Percentiles rank a stretch among this genome's conserved stretches.
phyloP scores from a whole-genome alignment of 64 coral and sea anemone genomes.

The Actinia equina region DNA sequence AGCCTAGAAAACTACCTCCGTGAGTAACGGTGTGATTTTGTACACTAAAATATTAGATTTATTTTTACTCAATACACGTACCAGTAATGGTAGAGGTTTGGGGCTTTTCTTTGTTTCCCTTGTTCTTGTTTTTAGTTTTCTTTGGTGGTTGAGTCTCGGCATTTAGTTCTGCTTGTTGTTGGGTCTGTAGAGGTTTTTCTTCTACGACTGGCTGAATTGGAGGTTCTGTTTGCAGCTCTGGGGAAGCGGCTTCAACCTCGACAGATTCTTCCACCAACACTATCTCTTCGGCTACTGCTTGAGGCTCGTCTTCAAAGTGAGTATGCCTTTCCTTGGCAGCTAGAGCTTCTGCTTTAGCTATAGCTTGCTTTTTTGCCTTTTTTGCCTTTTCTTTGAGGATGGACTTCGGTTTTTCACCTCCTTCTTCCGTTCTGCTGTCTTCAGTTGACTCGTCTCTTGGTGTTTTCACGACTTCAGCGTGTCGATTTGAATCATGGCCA shows the following conservation, averaged over 20 bases:
- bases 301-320: constrained; percentile 40
- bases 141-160: constrained; percentile 9
- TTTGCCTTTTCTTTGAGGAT: constrained; percentile 12
- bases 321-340: constrained; percentile 3
- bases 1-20: background rate
- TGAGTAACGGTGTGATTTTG: background rate
- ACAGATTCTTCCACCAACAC: constrained; percentile 3
- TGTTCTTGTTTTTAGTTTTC: constrained; percentile 41
- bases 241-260: background rate
- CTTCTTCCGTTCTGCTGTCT: constrained; percentile 7
- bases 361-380: constrained; percentile 43
- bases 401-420: constrained; percentile 32
- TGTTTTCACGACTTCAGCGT: background rate
- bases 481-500: background rate
- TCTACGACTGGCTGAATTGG: constrained; percentile 3
- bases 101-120: constrained; percentile 31
- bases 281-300: constrained; percentile 19
- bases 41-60: background rate
- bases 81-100: background rate
- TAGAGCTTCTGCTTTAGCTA: constrained; percentile 4
- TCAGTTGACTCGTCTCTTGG: background rate
- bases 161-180: constrained; percentile 18
- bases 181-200: constrained; percentile 6
- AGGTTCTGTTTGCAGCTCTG: constrained; percentile 6
- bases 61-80: background rate